Evolutionary conservation across 2,113 vertebrate species (phyloP).

Genomic region (Andinoacara biseriatus): DNA sequence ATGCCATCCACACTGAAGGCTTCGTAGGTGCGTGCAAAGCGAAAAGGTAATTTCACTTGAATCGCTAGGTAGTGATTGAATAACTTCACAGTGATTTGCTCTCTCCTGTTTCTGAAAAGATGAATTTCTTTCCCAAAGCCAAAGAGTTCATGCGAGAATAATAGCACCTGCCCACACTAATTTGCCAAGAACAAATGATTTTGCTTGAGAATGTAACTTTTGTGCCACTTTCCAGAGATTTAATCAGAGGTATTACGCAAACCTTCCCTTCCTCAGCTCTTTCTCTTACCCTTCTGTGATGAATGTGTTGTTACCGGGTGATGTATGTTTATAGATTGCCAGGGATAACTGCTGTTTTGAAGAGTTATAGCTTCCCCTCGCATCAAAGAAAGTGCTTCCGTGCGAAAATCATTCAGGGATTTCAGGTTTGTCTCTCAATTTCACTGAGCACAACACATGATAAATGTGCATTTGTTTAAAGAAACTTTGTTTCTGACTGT

Average conservation of each 20-base stretch:
- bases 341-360: slow-evolving; percentile 82
- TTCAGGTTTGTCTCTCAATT: slow-evolving; percentile 75
- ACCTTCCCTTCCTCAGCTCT: slow-evolving; percentile 74
- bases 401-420: slow-evolving; percentile 82
- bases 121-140: slow-evolving; percentile 63
- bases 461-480: slow-evolving; percentile 55
- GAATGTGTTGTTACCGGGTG: slow-evolving; percentile 85
- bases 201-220: slow-evolving; percentile 70
- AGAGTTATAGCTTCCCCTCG: slow-evolving; percentile 86
- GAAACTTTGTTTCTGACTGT: slow-evolving; percentile 56
- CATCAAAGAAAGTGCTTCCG: slow-evolving; percentile 75
- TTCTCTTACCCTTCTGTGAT: slow-evolving; percentile 83
- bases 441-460: slow-evolving; percentile 47
- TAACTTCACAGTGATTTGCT: slow-evolving; percentile 65
- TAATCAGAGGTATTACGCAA: slow-evolving; percentile 83
- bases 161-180: slow-evolving; percentile 69
- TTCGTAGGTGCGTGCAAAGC: slow-evolving; percentile 57
- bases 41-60: slow-evolving; percentile 70
- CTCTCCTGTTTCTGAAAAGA: slow-evolving; percentile 60
- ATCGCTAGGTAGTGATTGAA: slow-evolving; percentile 62
- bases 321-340: slow-evolving; percentile 86
- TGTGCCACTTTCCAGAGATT: slow-evolving; percentile 78
- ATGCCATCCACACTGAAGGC: slow-evolving; percentile 48
- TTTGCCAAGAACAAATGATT: slow-evolving; percentile 69
- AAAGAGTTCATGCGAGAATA: slow-evolving; percentile 65